Evolutionary conservation across 1,140 invertebrate species (phyloP).

Genomic region (Zaprionus ghesquierei): DNA sequence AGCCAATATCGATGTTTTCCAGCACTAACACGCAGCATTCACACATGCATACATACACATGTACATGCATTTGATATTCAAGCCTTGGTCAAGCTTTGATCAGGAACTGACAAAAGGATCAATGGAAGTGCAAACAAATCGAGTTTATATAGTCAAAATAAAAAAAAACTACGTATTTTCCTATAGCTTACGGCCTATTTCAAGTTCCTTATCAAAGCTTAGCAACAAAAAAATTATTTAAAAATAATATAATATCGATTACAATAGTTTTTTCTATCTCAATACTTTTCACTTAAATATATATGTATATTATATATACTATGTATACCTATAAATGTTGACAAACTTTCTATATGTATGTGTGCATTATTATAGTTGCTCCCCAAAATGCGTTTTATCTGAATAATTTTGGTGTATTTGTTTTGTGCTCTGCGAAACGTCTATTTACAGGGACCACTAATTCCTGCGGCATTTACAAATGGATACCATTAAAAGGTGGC

Average conservation of each 20-base stretch:
- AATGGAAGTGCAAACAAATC: not conserved
- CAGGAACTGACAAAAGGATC: not conserved
- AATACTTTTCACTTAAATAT: conserved; percentile 53
- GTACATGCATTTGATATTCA: conserved; percentile 1
- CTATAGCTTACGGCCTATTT: not conserved
- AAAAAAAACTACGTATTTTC: not conserved
- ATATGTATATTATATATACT: conserved; percentile 37
- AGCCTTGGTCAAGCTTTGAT: conserved; percentile 28
- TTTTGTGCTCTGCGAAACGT: conserved; percentile 73
- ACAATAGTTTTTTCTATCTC: conserved; percentile 51
- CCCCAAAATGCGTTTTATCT: conserved; percentile 60
- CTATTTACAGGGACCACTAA: conserved; percentile 91
- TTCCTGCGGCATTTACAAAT: conserved; percentile 96
- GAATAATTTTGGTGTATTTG: conserved; percentile 76
- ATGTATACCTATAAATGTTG: conserved; percentile 43
- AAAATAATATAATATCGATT: not conserved
- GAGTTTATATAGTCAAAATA: not conserved
- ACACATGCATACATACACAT: conserved; percentile 9
- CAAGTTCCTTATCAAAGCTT: conserved; percentile 1
- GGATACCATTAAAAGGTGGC: conserved; percentile 92
- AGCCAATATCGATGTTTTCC: not conserved
- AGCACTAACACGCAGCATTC: not conserved
- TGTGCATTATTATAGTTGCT: conserved; percentile 61
- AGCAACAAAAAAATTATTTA: not conserved
- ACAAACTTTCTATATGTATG: conserved; percentile 47